Evolutionary conservation across 2,888 invertebrate genomes (phyloP), one percentile per base, ranked within the genome.

Genomic region (Polia nebulosa): DNA sequence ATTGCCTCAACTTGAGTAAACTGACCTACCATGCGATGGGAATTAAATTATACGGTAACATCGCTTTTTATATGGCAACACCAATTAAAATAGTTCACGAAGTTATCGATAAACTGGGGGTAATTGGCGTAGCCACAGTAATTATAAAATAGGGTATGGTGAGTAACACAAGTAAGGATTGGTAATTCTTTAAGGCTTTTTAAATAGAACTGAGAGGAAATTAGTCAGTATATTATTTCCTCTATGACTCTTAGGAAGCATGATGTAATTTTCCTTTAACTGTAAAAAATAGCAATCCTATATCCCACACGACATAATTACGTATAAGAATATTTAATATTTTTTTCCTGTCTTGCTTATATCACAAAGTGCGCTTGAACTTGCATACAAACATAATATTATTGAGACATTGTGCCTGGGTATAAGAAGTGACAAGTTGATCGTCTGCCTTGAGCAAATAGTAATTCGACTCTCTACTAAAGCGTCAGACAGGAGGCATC

Each of bases 21-120:
- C 72, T 79, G 79, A 76, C 77, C 82, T 85, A 80, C 76, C 78
- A 77, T 69, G 76, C 82, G 68, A 80, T 73, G 72, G 72, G 68
- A 80, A 80, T 78, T 66, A 69, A 79, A 76, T 73, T 82, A 74
- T 74, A 80, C 55, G 64, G 68, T 69, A 73, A 73, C 63, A 71
- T 76, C 34, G 61, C 45, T 59, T 74, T 72, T 47, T 72, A 55
- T 56, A 67, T 27, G 49, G 66, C 39, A 71, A 52, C 47, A 68
- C 36, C 57, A 65, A 68, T 81, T 72, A 76, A 76, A 65, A 69
- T 58, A 56, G 61, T 69, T 69, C 59, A 60, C 49, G 27, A 61
- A 61, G 39, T 58, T 65, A 60, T 72, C 51, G 47, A 68, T 57
- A 60, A 25, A 44, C 49, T 22, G 11, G n/a, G 27, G 59, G 27